Conservation (phyloP, 2,113 vertebrate species). For the Callopanchax toddi region DNA sequence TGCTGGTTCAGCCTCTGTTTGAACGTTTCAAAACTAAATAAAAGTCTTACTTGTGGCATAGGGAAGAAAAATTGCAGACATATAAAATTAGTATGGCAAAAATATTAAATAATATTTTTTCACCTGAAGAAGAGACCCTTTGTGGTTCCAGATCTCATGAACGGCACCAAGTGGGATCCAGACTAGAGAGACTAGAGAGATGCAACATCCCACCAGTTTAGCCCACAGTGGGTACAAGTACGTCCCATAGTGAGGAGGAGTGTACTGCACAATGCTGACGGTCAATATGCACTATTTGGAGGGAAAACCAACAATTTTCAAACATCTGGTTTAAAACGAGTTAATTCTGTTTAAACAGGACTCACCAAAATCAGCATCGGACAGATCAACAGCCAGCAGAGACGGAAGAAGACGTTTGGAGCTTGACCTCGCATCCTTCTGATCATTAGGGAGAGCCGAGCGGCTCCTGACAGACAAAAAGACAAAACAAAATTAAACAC, state of each 20-base stretch:
- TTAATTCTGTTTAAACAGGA: conserved; percentile 5
- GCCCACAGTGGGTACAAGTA: conserved; percentile 79
- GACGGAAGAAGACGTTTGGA: conserved; percentile 72
- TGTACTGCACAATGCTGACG: conserved; percentile 75
- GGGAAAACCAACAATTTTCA: not conserved
- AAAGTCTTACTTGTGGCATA: too few species aligned
- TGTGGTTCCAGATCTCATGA: conserved; percentile 71
- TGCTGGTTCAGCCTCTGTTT: too few species aligned
- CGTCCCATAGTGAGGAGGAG: conserved; percentile 71
- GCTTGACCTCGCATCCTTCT: conserved; percentile 71
- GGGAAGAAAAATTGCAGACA: too few species aligned
- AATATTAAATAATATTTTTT: not conserved
- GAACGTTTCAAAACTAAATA: too few species aligned
- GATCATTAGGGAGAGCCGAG: conserved; percentile 67
- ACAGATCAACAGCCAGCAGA: conserved; percentile 74
- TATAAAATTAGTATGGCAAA: too few species aligned
- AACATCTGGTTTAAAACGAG: not conserved
- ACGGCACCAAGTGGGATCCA: conserved; percentile 80
- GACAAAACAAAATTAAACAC: not conserved
- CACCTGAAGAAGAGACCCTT: conserved; percentile 77
- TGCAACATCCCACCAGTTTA: conserved; percentile 73
- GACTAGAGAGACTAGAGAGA: conserved; percentile 76
- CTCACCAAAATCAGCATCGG: conserved; percentile 79
- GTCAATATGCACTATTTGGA: conserved; percentile 69
- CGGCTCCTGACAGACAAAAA: conserved; percentile 58